Conservation (phyloP, 2,797 vertebrate species). For the Alfaro cultratus region DNA sequence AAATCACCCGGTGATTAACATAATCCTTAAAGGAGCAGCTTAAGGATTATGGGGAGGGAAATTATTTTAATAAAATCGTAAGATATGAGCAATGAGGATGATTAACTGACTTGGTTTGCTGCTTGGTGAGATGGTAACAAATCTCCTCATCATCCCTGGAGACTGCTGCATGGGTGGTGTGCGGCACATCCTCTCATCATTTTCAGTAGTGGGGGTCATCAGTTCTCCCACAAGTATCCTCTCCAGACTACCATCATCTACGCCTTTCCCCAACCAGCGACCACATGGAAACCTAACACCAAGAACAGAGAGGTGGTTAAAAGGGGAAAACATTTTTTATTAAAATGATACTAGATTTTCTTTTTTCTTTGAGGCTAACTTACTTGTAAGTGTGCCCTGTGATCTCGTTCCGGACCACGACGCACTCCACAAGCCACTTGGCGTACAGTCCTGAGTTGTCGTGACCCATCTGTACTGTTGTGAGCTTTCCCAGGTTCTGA, state of each 20-base stretch:
- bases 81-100: not conserved
- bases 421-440: constrained; percentile 97
- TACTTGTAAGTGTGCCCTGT: constrained; percentile 98
- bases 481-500: constrained; percentile 98
- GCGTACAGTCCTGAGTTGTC: constrained; percentile 98
- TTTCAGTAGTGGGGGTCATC: constrained; percentile 88
- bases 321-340: not conserved
- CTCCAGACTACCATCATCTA: constrained; percentile 97
- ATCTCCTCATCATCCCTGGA: constrained; percentile 96
- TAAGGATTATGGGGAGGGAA: not conserved
- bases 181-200: constrained; percentile 92
- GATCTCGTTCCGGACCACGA: constrained; percentile 97
- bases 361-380: constrained; percentile 57
- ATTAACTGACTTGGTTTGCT: constrained; percentile 93
- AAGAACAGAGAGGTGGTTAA: not conserved
- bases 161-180: constrained; percentile 97
- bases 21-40: not conserved
- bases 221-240: constrained; percentile 95
- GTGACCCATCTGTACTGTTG: constrained; percentile 98
- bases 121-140: constrained; percentile 97
- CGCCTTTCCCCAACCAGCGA: constrained; percentile 96
- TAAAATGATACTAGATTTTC: not conserved
- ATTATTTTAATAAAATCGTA: not conserved
- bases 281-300: constrained; percentile 93
- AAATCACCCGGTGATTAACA: not conserved